Base-by-base conservation (phyloP, 2,113 vertebrate genomes). In the Leptosomus discolor region DNA sequence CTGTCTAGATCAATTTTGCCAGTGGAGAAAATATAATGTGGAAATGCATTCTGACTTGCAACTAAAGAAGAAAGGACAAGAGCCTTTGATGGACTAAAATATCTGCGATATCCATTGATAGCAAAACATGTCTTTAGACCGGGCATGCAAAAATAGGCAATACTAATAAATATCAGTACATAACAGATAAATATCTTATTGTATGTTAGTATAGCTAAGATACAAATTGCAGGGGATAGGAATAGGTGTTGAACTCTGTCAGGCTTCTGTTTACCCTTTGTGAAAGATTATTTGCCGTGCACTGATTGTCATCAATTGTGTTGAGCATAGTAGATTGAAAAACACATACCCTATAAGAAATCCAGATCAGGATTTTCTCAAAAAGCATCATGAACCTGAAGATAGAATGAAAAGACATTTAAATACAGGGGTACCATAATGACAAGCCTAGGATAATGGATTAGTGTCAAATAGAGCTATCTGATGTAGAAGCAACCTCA, bases 1-100 rank as follows among this genome's bases (percentile, higher is more conserved):
- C 76, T 86, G 71, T 81, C 69, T 68, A 75, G 57, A 92, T 92
- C 69, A 87, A 27, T 96, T 94, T 90, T 95, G 56, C 68, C 12
- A 5, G 34, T 82, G 34, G 36, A 88, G 89, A 91, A 95, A 94
- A 82, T 71, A 39, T 71, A 37, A 23, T 73, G 27, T 64, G 65
- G 69, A 93, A 93, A 76, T 45, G 34, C 39, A 76, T 60, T 91
- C 57, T 85, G 90, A 90, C 74, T 94, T 87, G 81, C 39, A 75
- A 67, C 53, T 75, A 27, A 89, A 91, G 68, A 95, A 60, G 18
- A 63, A 74, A 87, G 48, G 29, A 87, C 73, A 71, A 90, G 90
- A 91, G 34, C 43, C 48, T 82, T 64, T 78, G 39, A 76, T 75
- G 34, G 91, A 71, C 65, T 75, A 68, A 95, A 87, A 64, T 86